phyloP scores from a whole-genome alignment of 1,140 invertebrate species.

The Hylaeus anthracinus region DNA sequence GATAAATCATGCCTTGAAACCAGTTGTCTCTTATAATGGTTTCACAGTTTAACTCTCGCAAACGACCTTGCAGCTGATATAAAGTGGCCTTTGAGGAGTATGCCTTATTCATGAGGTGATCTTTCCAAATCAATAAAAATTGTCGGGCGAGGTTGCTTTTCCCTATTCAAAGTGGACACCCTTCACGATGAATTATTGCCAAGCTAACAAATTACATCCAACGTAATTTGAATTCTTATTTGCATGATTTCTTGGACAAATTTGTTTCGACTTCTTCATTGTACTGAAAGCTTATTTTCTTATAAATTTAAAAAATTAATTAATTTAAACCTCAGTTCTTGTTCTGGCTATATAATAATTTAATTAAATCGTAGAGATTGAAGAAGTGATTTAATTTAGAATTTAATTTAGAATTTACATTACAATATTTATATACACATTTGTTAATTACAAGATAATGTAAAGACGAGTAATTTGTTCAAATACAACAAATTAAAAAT shows the following conservation, averaged over 20 bases:
- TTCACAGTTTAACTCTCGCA: conserved; percentile 51
- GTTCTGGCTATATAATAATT: no score
- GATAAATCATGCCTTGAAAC: conserved; percentile 49
- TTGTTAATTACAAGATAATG: no score
- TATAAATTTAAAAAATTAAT: neutral
- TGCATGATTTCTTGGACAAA: neutral
- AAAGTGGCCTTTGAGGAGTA: conserved; percentile 37
- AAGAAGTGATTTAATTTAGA: no score
- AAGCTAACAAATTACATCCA: neutral
- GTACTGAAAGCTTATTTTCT: neutral
- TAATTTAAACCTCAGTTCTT: no score
- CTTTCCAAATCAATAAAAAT: conserved; percentile 45
- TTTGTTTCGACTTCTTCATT: no score
- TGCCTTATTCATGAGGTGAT: conserved; percentile 44
- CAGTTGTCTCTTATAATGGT: conserved; percentile 50
- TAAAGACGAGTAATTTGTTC: no score
- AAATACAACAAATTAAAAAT: no score
- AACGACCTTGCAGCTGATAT: conserved; percentile 40
- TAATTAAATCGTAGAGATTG: no score
- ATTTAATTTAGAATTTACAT: no score
- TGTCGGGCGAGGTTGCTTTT: neutral
- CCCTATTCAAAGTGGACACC: neutral
- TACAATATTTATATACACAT: no score
- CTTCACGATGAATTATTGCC: neutral
- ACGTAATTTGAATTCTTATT: neutral